A percentile compares a stretch with the other conserved stretches of the same genome.
phyloP scores from a whole-genome alignment of 2,113 vertebrate species.

The Clarias macrocephalus region DNA sequence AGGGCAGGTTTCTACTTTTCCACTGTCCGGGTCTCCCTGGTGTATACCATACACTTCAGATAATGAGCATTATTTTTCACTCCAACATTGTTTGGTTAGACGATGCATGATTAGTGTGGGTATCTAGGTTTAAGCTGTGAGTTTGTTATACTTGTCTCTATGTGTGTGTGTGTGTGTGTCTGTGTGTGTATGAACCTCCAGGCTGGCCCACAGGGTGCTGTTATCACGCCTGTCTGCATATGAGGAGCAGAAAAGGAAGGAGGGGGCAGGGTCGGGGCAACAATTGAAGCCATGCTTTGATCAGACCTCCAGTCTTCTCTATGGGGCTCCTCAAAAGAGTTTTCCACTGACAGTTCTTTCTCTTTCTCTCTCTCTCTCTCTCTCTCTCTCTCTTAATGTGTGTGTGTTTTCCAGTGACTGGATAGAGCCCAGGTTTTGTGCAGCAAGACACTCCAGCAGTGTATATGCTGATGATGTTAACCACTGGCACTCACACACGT shows the following conservation, averaged over 20 bases:
- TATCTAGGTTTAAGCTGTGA: neutral
- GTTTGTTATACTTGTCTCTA: constrained; percentile 16
- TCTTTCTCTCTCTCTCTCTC: constrained; percentile 4
- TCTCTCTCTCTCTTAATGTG: constrained; percentile 11
- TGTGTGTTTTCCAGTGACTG: constrained; percentile 56
- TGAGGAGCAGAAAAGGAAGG: constrained; percentile 21
- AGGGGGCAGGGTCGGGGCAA: neutral
- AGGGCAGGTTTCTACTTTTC: neutral
- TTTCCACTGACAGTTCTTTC: constrained; percentile 34
- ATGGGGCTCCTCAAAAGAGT: constrained; percentile 41
- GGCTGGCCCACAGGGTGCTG: constrained; percentile 29
- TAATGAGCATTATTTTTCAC: constrained; percentile 4
- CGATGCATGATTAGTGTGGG: neutral
- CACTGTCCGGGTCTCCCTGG: neutral
- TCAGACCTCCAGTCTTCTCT: constrained; percentile 45
- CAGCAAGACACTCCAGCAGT: constrained; percentile 2
- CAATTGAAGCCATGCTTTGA: constrained; percentile 29
- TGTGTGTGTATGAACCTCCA: constrained; percentile 25
- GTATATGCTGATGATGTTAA: neutral
- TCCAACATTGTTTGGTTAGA: neutral
- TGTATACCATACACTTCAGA: neutral
- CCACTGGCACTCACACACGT: neutral
- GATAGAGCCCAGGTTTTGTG: constrained; percentile 22
- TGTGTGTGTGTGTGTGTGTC: constrained; percentile 28
- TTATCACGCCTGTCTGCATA: constrained; percentile 42